Base-by-base conservation (phyloP, 37 sponge, comb jelly and placozoan genomes). In the Halisarca cf. caerulea region DNA sequence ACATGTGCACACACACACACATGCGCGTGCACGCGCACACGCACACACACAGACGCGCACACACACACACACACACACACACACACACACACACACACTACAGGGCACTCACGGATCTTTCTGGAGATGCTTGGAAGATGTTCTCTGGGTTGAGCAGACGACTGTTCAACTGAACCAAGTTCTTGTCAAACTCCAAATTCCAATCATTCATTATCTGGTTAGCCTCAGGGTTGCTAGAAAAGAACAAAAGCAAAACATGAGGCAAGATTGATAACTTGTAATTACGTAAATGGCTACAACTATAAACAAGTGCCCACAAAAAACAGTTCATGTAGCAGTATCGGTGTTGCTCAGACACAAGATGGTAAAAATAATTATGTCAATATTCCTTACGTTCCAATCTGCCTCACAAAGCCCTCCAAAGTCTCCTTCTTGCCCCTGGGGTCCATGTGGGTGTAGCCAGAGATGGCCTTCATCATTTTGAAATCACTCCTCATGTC, bases 381-480 rank as follows among this genome's bases (percentile, higher is more conserved):
- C 74, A 70, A 44, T 27, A 33, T 2, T 25, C 54, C 82, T 70
- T 38, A 90, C 90, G 27, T 82, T 2, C 53, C 70, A 8, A 95
- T 66, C 30, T 86, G 59, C 0, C 79, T 24, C 47, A 96, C 80
- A 80, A 96, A 93, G 18, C 78, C 82, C 60, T 38, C 80, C 73
- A 93, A 33, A 20, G 82, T 83, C 9, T 38, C 78, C 20, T 15
- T 39, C 39, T 94, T 45, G 9, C 77, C 9, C 36, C 62, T 66
- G 27, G 96, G 96, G 3, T n/a, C 43, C 0, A 91, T 41, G 2
- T 91, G 85, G n/a, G 96, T 96, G 85, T 96, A 87, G 34, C 59
- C 59, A 0, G 93, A 89, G 38, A 96, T 55, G 74, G 93, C 96
- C 74, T 87, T 93, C 94, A 96, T 96, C 2, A 91, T 66, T 0